A percentile compares a stretch with the other conserved stretches of the same genome.
Conservation (phyloP, 2,888 invertebrate genomes). For the Pterostichus madidus region DNA sequence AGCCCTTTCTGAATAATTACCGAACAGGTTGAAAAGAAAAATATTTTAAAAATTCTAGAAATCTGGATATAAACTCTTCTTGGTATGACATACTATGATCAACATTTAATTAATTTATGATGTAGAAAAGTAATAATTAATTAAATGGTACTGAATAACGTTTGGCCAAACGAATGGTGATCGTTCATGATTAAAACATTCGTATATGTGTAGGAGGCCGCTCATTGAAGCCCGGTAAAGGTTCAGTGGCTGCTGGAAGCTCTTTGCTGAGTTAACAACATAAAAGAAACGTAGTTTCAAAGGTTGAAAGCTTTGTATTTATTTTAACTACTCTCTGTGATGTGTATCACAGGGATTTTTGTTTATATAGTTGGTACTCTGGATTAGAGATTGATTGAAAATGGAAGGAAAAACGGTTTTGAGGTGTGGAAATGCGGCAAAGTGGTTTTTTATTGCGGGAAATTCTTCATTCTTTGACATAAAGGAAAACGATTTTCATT, state of each 20-base stretch:
- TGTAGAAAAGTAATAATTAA: too few species aligned
- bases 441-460: slow-evolving; percentile 24
- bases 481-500: too few species aligned
- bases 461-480: too few species aligned
- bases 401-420: neutral
- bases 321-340: slow-evolving; percentile 44
- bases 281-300: slow-evolving; percentile 41
- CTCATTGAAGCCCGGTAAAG: slow-evolving; percentile 13
- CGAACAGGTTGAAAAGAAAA: too few species aligned
- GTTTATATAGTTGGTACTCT: slow-evolving; percentile 30
- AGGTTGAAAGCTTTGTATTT: slow-evolving; percentile 47
- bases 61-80: too few species aligned
- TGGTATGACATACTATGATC: too few species aligned
- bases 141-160: neutral
- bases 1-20: too few species aligned
- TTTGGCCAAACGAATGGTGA: neutral
- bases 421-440: slow-evolving; percentile 22
- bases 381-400: slow-evolving; percentile 37
- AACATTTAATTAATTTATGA: too few species aligned
- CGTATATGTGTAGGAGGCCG: neutral
- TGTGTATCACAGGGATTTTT: slow-evolving; percentile 53
- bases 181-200: slow-evolving; percentile 21
- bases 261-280: slow-evolving; percentile 27
- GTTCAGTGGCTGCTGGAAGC: slow-evolving; percentile 15
- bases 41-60: too few species aligned